Conservation (phyloP, 2,888 invertebrate species). For the Epistrophella euchroma region DNA sequence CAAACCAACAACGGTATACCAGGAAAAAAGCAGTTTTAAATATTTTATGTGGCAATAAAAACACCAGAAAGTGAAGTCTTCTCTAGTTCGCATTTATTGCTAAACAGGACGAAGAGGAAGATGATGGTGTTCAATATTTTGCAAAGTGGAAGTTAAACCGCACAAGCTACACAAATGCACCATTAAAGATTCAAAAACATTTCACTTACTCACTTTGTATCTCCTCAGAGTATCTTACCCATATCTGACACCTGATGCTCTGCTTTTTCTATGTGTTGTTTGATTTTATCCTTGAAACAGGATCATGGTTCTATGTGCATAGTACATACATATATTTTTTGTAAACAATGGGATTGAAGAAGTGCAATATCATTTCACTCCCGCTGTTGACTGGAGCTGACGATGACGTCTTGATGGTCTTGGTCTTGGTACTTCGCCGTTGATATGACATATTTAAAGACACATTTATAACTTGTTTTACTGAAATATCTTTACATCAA, state of each 20-base stretch:
- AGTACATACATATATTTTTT: background rate
- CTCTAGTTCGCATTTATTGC: background rate
- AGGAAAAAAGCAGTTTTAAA: conserved; percentile 6
- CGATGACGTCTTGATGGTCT: background rate
- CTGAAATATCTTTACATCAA: background rate
- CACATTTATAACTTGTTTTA: background rate
- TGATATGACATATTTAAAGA: background rate
- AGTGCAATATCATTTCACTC: background rate
- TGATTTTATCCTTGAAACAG: conserved; percentile 13
- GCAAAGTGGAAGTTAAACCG: conserved; percentile 18
- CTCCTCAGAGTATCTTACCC: background rate
- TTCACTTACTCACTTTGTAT: conserved; percentile 60
- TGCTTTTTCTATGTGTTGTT: background rate
- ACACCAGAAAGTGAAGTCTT: background rate
- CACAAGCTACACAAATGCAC: conserved; percentile 36
- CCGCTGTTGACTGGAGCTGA: conserved; percentile 2
- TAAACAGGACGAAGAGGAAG: background rate
- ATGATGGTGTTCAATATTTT: conserved; percentile 8
- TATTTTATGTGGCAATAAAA: conserved; percentile 31
- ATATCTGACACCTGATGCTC: conserved; percentile 38
- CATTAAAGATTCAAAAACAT: conserved; percentile 65
- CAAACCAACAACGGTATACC: background rate
- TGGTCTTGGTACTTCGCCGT: background rate
- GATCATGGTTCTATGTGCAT: background rate
- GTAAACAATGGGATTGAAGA: background rate